A percentile compares a stretch with the other conserved stretches of the same genome.
These are phyloP conservation scores for Scolopax mira DNA, from an alignment of 2,113 vertebrate species.

Conservation along the genomic window DNA sequence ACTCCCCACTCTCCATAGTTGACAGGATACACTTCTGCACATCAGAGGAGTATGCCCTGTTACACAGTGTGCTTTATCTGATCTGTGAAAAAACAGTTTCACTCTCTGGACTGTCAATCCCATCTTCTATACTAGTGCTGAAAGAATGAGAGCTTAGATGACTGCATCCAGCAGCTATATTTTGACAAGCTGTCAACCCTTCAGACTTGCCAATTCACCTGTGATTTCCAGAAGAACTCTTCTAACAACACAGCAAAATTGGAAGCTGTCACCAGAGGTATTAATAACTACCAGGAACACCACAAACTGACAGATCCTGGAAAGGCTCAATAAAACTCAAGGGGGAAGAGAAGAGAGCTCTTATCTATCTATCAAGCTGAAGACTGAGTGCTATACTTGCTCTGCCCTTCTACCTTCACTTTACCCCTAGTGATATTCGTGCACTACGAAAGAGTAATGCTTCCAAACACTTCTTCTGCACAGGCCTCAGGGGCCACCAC, in stretches of 20 bases:
- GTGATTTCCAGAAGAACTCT: not conserved
- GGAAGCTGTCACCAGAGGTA: not conserved
- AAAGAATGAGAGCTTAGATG: not conserved
- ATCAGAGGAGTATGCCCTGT: not conserved
- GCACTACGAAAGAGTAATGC: not conserved
- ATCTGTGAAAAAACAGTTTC: not conserved
- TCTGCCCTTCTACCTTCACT: not conserved
- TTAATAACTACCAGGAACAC: not conserved
- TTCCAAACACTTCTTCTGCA: not conserved
- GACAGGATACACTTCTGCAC: not conserved
- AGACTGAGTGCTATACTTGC: not conserved
- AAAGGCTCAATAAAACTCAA: not conserved
- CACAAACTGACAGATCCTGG: not conserved
- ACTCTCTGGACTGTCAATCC: not conserved
- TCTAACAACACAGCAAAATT: not conserved
- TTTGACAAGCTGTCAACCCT: constrained; percentile 36
- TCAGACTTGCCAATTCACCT: constrained; percentile 11
- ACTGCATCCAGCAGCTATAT: not conserved
- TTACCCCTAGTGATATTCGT: not conserved
- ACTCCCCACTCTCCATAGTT: not conserved
- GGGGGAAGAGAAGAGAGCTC: not conserved
- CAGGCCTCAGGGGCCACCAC: not conserved
- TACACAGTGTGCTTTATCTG: not conserved
- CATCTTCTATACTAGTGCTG: not conserved
- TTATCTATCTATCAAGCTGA: not conserved